Percentiles rank a stretch among this genome's conserved stretches.
Conservation (phyloP, 2,797 vertebrate genomes). For the Rhodeus uyekii region DNA sequence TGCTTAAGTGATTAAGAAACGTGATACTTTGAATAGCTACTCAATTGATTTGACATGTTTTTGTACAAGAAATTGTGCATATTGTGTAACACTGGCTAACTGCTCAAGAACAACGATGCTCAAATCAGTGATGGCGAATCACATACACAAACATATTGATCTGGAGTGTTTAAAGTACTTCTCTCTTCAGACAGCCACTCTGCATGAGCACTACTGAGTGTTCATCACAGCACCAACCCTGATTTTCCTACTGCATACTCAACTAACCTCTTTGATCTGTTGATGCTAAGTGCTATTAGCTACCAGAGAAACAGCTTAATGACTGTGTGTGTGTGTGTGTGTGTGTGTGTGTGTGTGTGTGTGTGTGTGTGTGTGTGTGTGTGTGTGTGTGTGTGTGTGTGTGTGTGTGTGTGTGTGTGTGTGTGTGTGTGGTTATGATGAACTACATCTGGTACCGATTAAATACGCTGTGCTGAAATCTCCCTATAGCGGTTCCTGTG, state of each 20-base stretch:
- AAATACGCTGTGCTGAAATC: conserved; percentile 45
- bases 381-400: no score
- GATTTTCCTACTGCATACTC: conserved; percentile 11
- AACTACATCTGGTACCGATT: conserved; percentile 57
- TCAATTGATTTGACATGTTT: conserved; percentile 41
- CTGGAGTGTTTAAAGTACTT: neutral
- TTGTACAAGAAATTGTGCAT: conserved; percentile 13
- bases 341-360: neutral
- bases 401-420: no score
- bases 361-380: no score
- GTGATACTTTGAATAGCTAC: conserved; percentile 40
- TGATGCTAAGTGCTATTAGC: conserved; percentile 32
- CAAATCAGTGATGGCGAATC: conserved; percentile 21
- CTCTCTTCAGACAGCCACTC: conserved; percentile 16
- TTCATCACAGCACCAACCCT: conserved; percentile 17
- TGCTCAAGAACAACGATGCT: conserved; percentile 8
- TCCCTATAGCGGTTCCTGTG: conserved; percentile 59
- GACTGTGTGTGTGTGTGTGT: neutral
- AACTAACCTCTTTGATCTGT: conserved; percentile 30
- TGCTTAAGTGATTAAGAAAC: conserved; percentile 44
- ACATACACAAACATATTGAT: conserved; percentile 14
- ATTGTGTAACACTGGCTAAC: conserved; percentile 35
- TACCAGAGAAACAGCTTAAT: conserved; percentile 34
- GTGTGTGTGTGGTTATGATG: conserved; percentile 29
- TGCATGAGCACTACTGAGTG: conserved; percentile 9